A percentile compares a stretch with the other conserved stretches of the same genome.
These are phyloP conservation scores for Balaeniceps rex DNA, from an alignment of 2,113 vertebrate species.

Conservation along the genomic window DNA sequence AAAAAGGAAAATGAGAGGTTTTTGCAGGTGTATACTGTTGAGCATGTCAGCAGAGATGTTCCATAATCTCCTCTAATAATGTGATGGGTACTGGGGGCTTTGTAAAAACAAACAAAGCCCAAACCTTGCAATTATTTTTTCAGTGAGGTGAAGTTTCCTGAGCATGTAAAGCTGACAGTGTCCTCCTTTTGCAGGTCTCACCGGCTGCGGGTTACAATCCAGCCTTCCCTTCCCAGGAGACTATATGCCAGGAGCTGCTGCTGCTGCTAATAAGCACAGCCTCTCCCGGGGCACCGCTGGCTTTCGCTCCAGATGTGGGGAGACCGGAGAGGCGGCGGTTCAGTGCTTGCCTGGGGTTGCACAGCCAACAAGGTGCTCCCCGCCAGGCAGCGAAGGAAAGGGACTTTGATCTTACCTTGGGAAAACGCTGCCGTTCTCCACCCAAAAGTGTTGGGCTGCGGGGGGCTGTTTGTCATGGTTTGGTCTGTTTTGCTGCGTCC, in stretches of 20 bases:
- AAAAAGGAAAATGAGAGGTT: slow-evolving; percentile 4
- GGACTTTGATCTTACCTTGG: neutral
- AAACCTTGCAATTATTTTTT: neutral
- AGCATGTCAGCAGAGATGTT: neutral
- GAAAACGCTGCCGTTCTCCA: neutral
- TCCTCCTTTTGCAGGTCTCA: neutral
- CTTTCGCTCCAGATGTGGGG: neutral
- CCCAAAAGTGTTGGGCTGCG: neutral
- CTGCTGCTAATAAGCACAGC: fast-evolving
- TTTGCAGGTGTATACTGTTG: neutral
- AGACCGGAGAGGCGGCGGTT: neutral
- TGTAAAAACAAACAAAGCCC: neutral
- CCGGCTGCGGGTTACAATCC: neutral
- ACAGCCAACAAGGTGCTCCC: neutral
- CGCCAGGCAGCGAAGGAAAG: neutral
- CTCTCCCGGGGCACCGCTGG: neutral
- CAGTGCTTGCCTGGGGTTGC: neutral
- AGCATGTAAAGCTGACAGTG: neutral
- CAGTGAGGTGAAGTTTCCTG: neutral
- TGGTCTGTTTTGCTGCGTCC: neutral
- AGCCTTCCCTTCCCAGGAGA: neutral
- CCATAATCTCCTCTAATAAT: slow-evolving; percentile 2
- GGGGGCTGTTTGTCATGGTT: neutral
- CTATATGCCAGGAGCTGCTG: neutral
- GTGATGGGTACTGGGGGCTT: neutral